Conservation (phyloP, 1,140 invertebrate species). For the Ridgeia piscesae region DNA sequence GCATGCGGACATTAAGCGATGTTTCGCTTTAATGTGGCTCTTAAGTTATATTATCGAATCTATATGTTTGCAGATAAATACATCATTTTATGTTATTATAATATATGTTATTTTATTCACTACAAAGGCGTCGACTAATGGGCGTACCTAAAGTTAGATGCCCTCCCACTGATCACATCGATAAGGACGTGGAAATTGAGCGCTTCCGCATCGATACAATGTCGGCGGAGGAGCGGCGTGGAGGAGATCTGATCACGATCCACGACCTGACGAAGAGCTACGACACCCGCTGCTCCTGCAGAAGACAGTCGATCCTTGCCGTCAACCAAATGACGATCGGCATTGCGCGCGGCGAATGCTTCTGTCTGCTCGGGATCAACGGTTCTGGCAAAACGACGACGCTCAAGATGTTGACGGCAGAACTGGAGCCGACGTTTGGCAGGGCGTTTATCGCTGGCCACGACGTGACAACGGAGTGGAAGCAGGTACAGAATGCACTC, state of each 20-base stretch:
- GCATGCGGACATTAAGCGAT: too few species aligned
- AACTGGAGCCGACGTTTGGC: neutral
- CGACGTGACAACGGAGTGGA: neutral
- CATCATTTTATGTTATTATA: too few species aligned
- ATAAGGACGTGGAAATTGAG: neutral
- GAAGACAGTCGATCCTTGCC: slow-evolving; percentile 63
- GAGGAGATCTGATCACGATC: slow-evolving; percentile 41
- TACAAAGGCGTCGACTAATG: neutral
- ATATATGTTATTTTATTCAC: neutral
- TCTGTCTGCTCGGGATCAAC: slow-evolving; percentile 86
- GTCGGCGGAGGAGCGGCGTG: neutral
- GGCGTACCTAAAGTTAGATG: neutral
- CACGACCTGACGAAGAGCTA: slow-evolving; percentile 64
- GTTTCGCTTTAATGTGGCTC: too few species aligned
- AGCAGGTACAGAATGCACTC: neutral
- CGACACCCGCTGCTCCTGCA: slow-evolving; percentile 6
- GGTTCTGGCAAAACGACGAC: slow-evolving; percentile 83
- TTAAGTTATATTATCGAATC: too few species aligned
- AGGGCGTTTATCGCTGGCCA: slow-evolving; percentile 46
- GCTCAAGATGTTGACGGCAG: slow-evolving; percentile 74
- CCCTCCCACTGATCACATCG: neutral
- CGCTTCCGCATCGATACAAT: neutral
- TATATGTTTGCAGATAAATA: too few species aligned
- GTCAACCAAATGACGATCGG: slow-evolving; percentile 75
- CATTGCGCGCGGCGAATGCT: slow-evolving; percentile 72